A percentile compares a stretch with the other conserved stretches of the same genome.
phyloP scores from a whole-genome alignment of 2,797 vertebrate species.

The Megalops cyprinoides region DNA sequence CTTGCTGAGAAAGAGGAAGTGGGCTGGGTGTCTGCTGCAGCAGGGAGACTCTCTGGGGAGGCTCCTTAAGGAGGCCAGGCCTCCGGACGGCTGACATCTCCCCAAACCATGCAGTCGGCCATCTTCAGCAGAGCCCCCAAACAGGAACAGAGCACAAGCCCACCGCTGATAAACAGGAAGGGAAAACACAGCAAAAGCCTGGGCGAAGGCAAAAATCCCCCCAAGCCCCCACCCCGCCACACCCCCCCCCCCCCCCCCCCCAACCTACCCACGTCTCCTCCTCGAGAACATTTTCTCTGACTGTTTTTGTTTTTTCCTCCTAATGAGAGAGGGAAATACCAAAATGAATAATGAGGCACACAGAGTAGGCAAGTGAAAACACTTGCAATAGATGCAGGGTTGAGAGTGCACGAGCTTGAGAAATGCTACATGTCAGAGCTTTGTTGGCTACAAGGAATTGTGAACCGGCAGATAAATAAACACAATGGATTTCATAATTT shows the following conservation, averaged over 20 bases:
- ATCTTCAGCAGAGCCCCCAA: not conserved
- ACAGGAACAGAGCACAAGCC: not conserved
- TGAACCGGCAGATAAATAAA: not conserved
- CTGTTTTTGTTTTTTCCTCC: not conserved
- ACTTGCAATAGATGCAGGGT: not conserved
- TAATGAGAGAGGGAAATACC: slow-evolving; percentile 14
- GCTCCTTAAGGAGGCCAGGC: slow-evolving; percentile 23
- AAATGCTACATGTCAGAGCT: not conserved
- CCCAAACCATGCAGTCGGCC: not conserved
- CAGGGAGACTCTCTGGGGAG: slow-evolving; percentile 21
- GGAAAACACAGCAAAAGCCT: not conserved
- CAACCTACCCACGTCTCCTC: not conserved
- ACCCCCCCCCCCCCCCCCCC: too few species aligned
- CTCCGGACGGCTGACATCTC: slow-evolving; percentile 15
- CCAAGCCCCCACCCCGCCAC: too few species aligned
- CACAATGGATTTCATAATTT: not conserved
- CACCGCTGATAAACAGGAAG: slow-evolving; percentile 32
- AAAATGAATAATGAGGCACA: not conserved
- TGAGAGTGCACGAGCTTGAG: not conserved
- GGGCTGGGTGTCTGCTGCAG: slow-evolving; percentile 23
- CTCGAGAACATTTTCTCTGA: not conserved
- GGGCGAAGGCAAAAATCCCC: not conserved
- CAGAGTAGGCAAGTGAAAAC: not conserved
- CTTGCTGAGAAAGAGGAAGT: slow-evolving; percentile 31
- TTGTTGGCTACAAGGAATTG: not conserved